These are phyloP conservation scores for Melanostigma gelatinosum DNA, from an alignment of 2,113 vertebrate species.

Conservation along the genomic window DNA sequence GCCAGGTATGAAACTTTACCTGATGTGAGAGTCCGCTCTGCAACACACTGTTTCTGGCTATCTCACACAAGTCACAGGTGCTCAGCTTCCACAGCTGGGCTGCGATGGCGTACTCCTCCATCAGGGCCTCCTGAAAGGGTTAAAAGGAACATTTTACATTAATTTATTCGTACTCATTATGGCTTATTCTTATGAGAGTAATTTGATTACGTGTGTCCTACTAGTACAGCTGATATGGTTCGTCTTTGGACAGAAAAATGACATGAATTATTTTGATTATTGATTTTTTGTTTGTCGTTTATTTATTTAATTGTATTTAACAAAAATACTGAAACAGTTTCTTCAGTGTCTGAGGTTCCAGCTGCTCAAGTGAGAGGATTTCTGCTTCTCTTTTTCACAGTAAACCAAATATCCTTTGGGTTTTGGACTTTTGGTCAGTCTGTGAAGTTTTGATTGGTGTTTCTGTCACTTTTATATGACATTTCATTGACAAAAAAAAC, in stretches of 20 bases:
- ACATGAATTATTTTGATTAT: neutral
- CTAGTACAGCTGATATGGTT: neutral
- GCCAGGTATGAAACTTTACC: conserved; percentile 74
- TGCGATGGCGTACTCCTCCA: conserved; percentile 94
- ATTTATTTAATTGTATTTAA: too few relatives aligned
- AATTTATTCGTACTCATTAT: too few relatives aligned
- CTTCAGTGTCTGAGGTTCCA: neutral
- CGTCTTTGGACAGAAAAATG: neutral
- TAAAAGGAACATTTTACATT: neutral
- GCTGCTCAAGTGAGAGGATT: neutral
- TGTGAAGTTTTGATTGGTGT: too few relatives aligned
- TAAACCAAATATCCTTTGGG: neutral
- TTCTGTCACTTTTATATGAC: neutral
- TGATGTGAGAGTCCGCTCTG: conserved; percentile 95
- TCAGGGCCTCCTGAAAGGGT: conserved; percentile 71
- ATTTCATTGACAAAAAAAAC: neutral
- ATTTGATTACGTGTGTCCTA: neutral
- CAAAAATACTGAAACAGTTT: too few relatives aligned
- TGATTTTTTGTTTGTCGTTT: neutral
- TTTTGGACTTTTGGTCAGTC: neutral
- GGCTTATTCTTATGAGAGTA: neutral
- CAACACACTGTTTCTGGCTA: conserved; percentile 95
- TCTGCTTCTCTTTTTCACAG: neutral
- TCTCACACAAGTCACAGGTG: conserved; percentile 96
- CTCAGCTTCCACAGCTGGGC: conserved; percentile 98